A percentile compares a stretch with the other conserved stretches of the same genome.
Conservation (phyloP, 2,797 vertebrate species). For the Gobio occitaniae region DNA sequence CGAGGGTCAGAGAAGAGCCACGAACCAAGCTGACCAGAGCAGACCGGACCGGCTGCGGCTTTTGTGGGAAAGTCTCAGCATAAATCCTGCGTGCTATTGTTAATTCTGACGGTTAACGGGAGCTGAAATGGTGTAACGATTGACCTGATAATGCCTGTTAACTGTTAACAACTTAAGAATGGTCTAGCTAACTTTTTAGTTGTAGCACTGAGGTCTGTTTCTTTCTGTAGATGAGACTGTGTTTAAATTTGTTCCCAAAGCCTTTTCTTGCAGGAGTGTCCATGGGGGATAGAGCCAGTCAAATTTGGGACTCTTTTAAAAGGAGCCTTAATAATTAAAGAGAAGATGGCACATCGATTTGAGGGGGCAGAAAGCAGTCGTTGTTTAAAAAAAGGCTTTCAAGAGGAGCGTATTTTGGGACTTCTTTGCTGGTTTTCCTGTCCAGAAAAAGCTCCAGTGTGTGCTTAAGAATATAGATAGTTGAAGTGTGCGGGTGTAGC, state of each 20-base stretch:
- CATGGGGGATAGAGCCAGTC: constrained; percentile 87
- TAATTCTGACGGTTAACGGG: constrained; percentile 62
- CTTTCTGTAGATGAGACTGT: constrained; percentile 77
- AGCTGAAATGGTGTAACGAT: constrained; percentile 35
- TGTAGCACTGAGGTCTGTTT: constrained; percentile 51
- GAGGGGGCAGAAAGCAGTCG: constrained; percentile 86
- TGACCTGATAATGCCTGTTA: constrained; percentile 42
- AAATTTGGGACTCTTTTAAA: constrained; percentile 89
- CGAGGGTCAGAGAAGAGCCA: constrained; percentile 60
- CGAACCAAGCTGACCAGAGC: constrained; percentile 46
- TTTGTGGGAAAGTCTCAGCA: constrained; percentile 81
- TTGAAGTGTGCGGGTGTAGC: constrained; percentile 63
- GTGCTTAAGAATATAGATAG: constrained; percentile 72
- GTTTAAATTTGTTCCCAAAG: constrained; percentile 90
- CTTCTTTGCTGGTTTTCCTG: constrained; percentile 85
- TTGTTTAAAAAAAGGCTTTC: constrained; percentile 84
- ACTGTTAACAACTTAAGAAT: constrained; percentile 49
- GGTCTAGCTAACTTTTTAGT: constrained; percentile 49
- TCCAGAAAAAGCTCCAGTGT: constrained; percentile 81
- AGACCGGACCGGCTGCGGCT: constrained; percentile 79
- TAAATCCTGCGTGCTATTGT: constrained; percentile 61
- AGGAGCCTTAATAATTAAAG: constrained; percentile 90
- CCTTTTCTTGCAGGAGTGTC: constrained; percentile 94
- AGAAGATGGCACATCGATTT: constrained; percentile 91
- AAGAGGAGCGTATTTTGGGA: constrained; percentile 90